These are phyloP conservation scores for Heliothis subflexa DNA, from an alignment of 1,140 invertebrate genomes.

Conservation along the genomic window DNA sequence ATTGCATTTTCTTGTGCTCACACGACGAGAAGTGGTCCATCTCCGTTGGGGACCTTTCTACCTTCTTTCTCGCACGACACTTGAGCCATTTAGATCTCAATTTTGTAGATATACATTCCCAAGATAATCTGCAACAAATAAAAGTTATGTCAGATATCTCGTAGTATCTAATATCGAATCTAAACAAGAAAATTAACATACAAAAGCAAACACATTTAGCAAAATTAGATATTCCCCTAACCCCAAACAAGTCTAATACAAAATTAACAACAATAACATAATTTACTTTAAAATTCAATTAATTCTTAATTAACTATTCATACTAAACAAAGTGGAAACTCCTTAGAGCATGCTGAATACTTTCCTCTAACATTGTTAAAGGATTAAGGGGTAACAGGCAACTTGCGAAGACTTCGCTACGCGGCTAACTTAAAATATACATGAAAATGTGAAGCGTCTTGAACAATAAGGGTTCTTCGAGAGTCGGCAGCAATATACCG, in stretches of 20 bases:
- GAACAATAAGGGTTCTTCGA: conserved; percentile 66
- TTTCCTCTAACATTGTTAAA: conserved; percentile 71
- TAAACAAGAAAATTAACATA: conserved; percentile 25
- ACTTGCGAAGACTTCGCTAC: conserved; percentile 58
- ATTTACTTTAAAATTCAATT: conserved; percentile 61
- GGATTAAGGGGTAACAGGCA: conserved; percentile 67
- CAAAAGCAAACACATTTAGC: conserved; percentile 22
- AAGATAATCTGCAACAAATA: neutral
- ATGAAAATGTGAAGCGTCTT: conserved; percentile 66
- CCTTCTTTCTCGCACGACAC: neutral
- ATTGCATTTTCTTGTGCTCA: conserved; percentile 25
- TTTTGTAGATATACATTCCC: too few species aligned
- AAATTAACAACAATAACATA: conserved; percentile 50
- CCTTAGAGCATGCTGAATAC: conserved; percentile 61
- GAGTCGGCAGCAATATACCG: conserved; percentile 61
- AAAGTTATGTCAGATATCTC: neutral
- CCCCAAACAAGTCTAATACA: conserved; percentile 25
- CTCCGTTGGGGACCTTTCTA: neutral
- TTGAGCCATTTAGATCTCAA: neutral
- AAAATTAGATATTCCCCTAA: conserved; percentile 26
- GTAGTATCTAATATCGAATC: neutral
- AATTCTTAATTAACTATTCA: conserved; percentile 69
- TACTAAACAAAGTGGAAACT: conserved; percentile 62
- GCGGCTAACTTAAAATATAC: conserved; percentile 71
- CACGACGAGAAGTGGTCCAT: neutral